Percentiles rank a stretch among this genome's conserved stretches.
Conservation (phyloP, 2,113 vertebrate species). For the Pomatostomus ruficeps region DNA sequence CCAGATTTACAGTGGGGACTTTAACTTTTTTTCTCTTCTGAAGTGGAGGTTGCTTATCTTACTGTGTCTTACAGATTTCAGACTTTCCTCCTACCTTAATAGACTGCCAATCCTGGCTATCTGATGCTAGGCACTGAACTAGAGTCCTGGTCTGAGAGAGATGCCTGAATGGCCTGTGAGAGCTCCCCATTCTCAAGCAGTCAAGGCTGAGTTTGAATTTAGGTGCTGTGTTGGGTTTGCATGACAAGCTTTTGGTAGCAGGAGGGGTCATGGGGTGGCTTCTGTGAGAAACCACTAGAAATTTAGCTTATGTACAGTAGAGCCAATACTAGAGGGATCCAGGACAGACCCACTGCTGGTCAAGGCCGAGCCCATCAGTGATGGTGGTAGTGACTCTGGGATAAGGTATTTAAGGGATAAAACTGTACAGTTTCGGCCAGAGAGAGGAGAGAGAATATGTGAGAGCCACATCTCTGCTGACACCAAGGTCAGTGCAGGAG, state of each 20-base stretch:
- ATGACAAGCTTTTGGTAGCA: background rate
- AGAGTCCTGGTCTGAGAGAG: background rate
- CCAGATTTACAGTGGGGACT: background rate
- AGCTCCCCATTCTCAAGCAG: background rate
- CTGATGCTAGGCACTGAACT: background rate
- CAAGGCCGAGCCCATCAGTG: background rate
- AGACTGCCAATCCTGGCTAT: background rate
- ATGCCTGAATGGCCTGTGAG: background rate
- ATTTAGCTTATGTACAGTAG: background rate
- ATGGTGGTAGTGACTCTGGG: background rate
- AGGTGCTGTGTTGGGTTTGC: background rate
- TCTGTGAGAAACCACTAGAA: background rate
- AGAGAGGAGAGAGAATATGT: background rate
- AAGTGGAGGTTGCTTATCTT: background rate
- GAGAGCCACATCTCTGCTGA: background rate
- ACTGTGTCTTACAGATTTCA: background rate
- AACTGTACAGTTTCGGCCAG: background rate
- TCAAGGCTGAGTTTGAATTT: background rate
- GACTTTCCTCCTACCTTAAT: background rate
- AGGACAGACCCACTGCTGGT: background rate
- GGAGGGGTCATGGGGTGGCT: background rate
- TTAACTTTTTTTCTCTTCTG: background rate
- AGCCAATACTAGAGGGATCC: background rate
- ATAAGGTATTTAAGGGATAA: background rate
- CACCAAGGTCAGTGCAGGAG: background rate